Conservation (phyloP, 2,797 vertebrate species). For the Pangasius krempfi region DNA sequence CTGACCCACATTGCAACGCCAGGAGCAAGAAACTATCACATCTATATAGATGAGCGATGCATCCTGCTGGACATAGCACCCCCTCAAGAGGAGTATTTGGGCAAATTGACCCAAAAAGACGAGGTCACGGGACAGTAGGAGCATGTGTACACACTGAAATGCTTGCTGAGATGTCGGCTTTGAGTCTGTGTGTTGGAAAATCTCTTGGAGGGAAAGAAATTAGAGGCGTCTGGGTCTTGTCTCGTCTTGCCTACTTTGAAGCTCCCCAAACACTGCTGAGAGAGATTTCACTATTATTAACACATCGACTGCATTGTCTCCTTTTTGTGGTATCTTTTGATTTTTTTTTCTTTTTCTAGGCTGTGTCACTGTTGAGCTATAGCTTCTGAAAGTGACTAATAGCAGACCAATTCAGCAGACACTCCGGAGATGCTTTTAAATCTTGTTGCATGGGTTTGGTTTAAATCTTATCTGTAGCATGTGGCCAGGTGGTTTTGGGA, state of each 20-base stretch:
- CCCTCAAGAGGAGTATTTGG: slow-evolving; percentile 11
- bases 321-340: too few species aligned
- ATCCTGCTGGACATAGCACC: slow-evolving; percentile 21
- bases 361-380: neutral
- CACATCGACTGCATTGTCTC: neutral
- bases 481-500: neutral
- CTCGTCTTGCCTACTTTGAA: slow-evolving; percentile 29
- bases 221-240: slow-evolving; percentile 16
- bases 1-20: slow-evolving; percentile 50
- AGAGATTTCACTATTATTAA: slow-evolving; percentile 21
- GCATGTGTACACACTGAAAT: neutral
- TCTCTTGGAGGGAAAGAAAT: slow-evolving; percentile 20
- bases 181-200: slow-evolving; percentile 22
- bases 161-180: slow-evolving; percentile 12
- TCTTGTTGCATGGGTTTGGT: neutral
- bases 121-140: slow-evolving; percentile 26
- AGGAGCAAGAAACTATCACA: slow-evolving; percentile 28
- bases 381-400: neutral
- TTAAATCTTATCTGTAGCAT: neutral
- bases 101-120: slow-evolving; percentile 9
- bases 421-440: neutral
- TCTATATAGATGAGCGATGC: slow-evolving; percentile 44
- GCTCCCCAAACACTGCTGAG: slow-evolving; percentile 14
- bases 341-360: neutral
- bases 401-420: neutral